Evolutionary conservation across 2,113 vertebrate genomes (phyloP), one percentile per base, ranked within the genome.

Genomic region (Aspiorhynchus laticeps): DNA sequence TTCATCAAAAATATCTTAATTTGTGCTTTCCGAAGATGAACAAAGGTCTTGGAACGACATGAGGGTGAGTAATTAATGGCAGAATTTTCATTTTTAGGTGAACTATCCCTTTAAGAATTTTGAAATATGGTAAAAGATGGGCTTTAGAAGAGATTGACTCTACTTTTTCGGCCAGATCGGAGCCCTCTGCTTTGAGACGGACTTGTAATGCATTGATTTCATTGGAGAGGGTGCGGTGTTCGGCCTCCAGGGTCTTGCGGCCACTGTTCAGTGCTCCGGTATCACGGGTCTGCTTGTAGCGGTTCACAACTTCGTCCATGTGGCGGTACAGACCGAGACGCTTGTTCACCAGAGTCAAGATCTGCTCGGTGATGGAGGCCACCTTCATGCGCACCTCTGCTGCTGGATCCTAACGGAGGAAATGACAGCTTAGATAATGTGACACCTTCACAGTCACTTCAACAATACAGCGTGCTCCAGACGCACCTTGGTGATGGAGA

Each of bases 381-480:
- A 99, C 98, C 93, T 99, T 99, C 98, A 99, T 99, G 71, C 97
- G 95, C 53, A 99, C 98, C 92, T 99, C 98, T 10, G 97, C 98
- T 0, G 98, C 98, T 4, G 98, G 98, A 89, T 99, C 98, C 98
- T 99, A 88, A 21, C 5, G 56, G 12, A 36, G 1, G 12, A 38
- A 4, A 71, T 21, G 17, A 78, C 21, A 69, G 24, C 4, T 80
- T n/a, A 1, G 33, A 80, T 0, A 59, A 43, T 7, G 24, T 0
- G 24, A 46, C 73, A 26, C 24, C 24, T 75, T 26, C 6, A 67
- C 8, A 6, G 36, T 24, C 63, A 63, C 33, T 43, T 46, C 5
- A 36, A 41, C 21, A 36, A 28, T 9, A 6, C 21, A 0, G 14
- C 24, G 14, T 31, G 11, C 61, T 73, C 33, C 12, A 53, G 31